Evolutionary conservation across 2,888 invertebrate genomes (phyloP).

Genomic region (Metalampra italica): DNA sequence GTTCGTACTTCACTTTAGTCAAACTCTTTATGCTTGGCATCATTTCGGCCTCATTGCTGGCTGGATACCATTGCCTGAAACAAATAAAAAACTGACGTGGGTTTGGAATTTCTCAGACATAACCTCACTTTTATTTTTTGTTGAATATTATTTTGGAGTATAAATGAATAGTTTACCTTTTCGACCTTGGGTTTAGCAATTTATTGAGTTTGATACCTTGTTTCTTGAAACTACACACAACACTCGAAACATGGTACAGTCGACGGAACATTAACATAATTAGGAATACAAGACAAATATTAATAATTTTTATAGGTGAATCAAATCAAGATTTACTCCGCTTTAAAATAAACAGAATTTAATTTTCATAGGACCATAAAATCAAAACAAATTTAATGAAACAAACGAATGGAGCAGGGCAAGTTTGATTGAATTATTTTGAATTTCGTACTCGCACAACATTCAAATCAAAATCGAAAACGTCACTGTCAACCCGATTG

Average conservation of each 20-base stretch:
- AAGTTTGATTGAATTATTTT: too few species aligned
- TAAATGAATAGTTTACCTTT: conserved; percentile 37
- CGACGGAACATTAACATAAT: conserved; percentile 38
- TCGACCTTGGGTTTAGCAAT: conserved; percentile 59
- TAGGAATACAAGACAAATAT: background rate
- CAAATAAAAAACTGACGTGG: conserved; percentile 11
- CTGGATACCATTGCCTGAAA: conserved; percentile 58
- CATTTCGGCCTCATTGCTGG: conserved; percentile 27
- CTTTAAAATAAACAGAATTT: too few species aligned
- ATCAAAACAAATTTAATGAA: too few species aligned
- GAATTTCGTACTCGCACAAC: too few species aligned
- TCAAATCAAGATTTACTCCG: too few species aligned
- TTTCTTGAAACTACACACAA: conserved; percentile 45
- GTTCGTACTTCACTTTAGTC: conserved; percentile 65
- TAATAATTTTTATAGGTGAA: too few species aligned
- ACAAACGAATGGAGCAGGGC: too few species aligned
- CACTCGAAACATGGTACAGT: conserved; percentile 47
- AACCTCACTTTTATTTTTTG: conserved; percentile 4
- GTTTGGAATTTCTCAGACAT: too few species aligned
- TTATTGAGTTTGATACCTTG: conserved; percentile 60
- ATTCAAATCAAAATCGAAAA: too few species aligned
- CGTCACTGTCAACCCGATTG: too few species aligned
- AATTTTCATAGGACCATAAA: too few species aligned
- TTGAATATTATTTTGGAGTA: conserved; percentile 12
- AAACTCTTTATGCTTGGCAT: conserved; percentile 59